A percentile compares a stretch with the other conserved stretches of the same genome.
These are phyloP conservation scores for Trichopria drosophilae DNA, from an alignment of 2,888 invertebrate genomes.

Conservation along the genomic window DNA sequence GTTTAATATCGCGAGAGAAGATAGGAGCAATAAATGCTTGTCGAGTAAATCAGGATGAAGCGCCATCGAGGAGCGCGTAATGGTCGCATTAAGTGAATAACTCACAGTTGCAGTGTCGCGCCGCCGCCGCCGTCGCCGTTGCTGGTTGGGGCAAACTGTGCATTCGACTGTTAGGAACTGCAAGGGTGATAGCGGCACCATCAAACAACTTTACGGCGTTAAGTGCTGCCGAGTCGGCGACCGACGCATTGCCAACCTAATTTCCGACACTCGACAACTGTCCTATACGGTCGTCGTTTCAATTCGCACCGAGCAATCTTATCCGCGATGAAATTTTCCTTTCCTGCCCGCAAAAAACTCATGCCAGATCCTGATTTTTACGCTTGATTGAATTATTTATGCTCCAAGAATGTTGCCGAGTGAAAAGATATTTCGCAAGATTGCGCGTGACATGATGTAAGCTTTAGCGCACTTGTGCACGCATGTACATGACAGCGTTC, in stretches of 20 bases:
- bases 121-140: slow-evolving; percentile 27
- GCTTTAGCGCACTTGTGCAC: too few species aligned
- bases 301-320: too few species aligned
- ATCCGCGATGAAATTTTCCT: too few species aligned
- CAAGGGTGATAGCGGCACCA: slow-evolving; percentile 51
- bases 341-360: too few species aligned
- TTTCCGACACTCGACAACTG: slow-evolving; percentile 43
- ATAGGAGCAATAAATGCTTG: slow-evolving; percentile 56
- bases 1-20: slow-evolving; percentile 48
- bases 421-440: too few species aligned
- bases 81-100: slow-evolving; percentile 57
- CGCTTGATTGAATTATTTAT: too few species aligned
- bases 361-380: too few species aligned
- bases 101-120: slow-evolving; percentile 45
- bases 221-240: slow-evolving; percentile 46
- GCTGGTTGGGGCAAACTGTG: slow-evolving; percentile 28
- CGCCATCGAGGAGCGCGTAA: slow-evolving; percentile 56
- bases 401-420: too few species aligned
- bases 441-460: too few species aligned
- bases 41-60: slow-evolving; percentile 58
- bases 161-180: slow-evolving; percentile 46
- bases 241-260: slow-evolving; percentile 53
- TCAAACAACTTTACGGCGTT: slow-evolving; percentile 54
- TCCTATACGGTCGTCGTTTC: too few species aligned
- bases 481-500: too few species aligned